These are phyloP conservation scores for Amphimallon solstitiale DNA, from an alignment of 2,888 invertebrate species.

Conservation along the genomic window DNA sequence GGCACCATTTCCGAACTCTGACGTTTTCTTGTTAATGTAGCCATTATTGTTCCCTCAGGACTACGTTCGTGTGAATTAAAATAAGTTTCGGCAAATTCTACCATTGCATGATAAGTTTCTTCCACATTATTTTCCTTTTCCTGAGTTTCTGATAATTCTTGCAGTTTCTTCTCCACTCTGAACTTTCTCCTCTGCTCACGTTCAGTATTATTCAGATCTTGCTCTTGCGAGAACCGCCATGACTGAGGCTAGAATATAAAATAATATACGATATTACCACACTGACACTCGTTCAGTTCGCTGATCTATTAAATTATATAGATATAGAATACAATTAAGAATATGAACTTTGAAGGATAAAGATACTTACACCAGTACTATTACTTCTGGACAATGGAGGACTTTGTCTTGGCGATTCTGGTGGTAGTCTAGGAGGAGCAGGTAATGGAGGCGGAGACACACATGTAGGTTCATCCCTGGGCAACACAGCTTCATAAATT, in stretches of 20 bases:
- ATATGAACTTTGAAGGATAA: too few relatives aligned
- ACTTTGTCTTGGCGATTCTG: slow-evolving; percentile 66
- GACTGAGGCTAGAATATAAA: slow-evolving; percentile 53
- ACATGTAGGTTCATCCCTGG: slow-evolving; percentile 68
- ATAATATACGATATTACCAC: slow-evolving; percentile 7
- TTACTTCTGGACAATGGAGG: slow-evolving; percentile 65
- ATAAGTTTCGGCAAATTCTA: slow-evolving; percentile 93
- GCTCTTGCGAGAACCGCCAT: slow-evolving; percentile 55
- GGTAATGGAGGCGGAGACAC: slow-evolving; percentile 64
- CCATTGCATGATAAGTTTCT: slow-evolving; percentile 80
- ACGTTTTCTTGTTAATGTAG: slow-evolving; percentile 82
- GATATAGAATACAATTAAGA: background rate
- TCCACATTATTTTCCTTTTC: slow-evolving; percentile 66
- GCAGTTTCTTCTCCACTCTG: slow-evolving; percentile 85
- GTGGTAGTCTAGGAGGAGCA: slow-evolving; percentile 63
- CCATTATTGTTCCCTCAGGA: slow-evolving; percentile 89
- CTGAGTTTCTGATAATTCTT: slow-evolving; percentile 77
- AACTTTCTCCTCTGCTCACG: slow-evolving; percentile 83
- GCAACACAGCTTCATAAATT: slow-evolving; percentile 87
- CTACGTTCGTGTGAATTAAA: slow-evolving; percentile 90
- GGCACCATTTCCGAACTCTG: slow-evolving; percentile 84
- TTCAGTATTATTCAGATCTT: slow-evolving; percentile 64
- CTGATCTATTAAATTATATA: background rate
- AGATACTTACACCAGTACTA: slow-evolving; percentile 62
- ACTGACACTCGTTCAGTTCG: background rate